phyloP scores from a whole-genome alignment of 2,797 vertebrate genomes.

The Euthynnus affinis region DNA sequence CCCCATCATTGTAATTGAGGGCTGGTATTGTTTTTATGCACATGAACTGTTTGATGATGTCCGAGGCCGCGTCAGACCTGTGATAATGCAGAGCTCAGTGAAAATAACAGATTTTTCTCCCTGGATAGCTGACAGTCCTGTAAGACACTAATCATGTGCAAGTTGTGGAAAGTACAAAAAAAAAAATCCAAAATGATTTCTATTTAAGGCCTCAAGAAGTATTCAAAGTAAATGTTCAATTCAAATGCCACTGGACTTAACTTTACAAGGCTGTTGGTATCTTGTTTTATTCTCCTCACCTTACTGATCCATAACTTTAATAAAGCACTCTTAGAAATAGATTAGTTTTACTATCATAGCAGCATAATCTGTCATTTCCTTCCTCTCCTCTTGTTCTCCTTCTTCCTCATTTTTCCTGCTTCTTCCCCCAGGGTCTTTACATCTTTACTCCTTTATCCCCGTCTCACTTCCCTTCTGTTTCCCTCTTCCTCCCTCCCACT shows the following conservation, averaged over 20 bases:
- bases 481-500: constrained; percentile 9
- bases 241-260: too few species aligned
- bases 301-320: not conserved
- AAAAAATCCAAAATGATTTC: too few species aligned
- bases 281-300: not conserved
- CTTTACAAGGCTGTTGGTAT: not conserved
- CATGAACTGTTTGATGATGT: not conserved
- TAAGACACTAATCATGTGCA: not conserved
- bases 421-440: not conserved
- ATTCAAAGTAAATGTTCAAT: too few species aligned
- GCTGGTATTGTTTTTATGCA: constrained; percentile 9
- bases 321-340: not conserved
- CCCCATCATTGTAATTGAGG: constrained; percentile 3
- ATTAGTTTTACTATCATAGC: not conserved
- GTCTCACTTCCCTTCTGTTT: not conserved
- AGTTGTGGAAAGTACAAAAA: not conserved
- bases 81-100: not conserved
- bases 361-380: not conserved
- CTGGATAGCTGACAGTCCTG: not conserved
- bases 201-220: not conserved
- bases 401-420: not conserved
- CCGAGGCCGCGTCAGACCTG: not conserved
- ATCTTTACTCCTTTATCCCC: not conserved
- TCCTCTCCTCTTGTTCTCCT: not conserved
- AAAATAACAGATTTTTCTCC: not conserved